Base-by-base conservation (phyloP, 2,113 vertebrate species). In the Pelmatolapia mariae region DNA sequence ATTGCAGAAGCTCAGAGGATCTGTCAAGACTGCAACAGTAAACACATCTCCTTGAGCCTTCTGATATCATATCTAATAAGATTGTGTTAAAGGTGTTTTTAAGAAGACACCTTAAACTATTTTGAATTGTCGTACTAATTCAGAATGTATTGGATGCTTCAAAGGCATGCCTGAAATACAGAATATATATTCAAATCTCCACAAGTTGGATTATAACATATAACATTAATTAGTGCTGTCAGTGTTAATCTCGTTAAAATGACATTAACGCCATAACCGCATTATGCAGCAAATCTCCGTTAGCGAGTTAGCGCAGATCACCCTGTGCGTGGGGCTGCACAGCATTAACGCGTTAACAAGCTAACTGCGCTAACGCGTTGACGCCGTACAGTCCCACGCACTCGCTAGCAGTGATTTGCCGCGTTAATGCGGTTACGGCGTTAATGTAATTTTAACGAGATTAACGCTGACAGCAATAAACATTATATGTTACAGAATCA, bases 341-440 rank as follows among this genome's bases (percentile, higher is more conserved):
- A 61, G 1, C 57, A 18, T 61, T 61, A 61, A 31, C 0, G 2
- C 1, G 5, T 10, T 31, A 59, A 59, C 26, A 1, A 31, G 56
- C 56, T 31, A 59, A 59, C 1, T 59, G 56, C 5, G 0, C 56
- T 29, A 59, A 29, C 3, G 0, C 8, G 8, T 59, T 59, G 56
- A 1, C 1, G 13, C 0, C 1, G 1, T 59, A 31, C 56, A 31
- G 8, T 16, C 56, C 26, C 56, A 59, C 0, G 5, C 56, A 31
- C 56, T 59, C 8, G 2, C 56, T 59, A 29, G 56, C 56, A 59
- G 56, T 59, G 56, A 59, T 16, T 16, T 9, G 4, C 26, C 0
- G 5, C 5, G 0, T 31, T 31, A 31, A 59, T 59, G 0, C 0
- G 2, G 54, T 57, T 3, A 54, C 22, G 0, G 0, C 22, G 1